These are phyloP conservation scores for Baccha elongata DNA, from an alignment of 2,888 invertebrate genomes.

Conservation along the genomic window DNA sequence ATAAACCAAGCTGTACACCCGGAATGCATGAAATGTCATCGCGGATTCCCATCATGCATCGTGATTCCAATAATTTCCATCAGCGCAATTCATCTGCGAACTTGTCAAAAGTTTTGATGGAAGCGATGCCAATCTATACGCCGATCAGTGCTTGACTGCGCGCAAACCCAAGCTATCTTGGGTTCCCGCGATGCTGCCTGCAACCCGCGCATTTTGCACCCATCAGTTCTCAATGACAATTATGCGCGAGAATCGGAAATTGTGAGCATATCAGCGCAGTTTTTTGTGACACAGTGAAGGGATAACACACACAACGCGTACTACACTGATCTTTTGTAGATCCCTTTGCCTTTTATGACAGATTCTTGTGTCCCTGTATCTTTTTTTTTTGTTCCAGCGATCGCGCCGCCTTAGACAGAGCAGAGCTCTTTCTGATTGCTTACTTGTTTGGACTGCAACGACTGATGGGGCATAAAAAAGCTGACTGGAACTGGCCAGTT, in stretches of 20 bases:
- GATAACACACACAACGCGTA: slow-evolving; percentile 64
- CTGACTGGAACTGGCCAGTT: slow-evolving; percentile 59
- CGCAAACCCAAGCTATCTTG: slow-evolving; percentile 18
- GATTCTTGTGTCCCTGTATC: slow-evolving; percentile 57
- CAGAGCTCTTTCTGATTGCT: slow-evolving; percentile 63
- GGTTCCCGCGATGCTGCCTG: slow-evolving; percentile 11
- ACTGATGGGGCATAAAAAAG: slow-evolving; percentile 27
- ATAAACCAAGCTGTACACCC: slow-evolving; percentile 60
- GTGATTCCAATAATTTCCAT: slow-evolving; percentile 74
- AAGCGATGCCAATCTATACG: slow-evolving; percentile 73
- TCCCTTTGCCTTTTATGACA: slow-evolving; percentile 73
- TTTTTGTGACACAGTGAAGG: slow-evolving; percentile 52
- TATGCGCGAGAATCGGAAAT: slow-evolving; percentile 72
- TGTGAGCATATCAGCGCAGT: slow-evolving; percentile 71
- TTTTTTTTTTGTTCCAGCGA: slow-evolving; percentile 19
- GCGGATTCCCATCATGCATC: slow-evolving; percentile 74
- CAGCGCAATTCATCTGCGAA: slow-evolving; percentile 73
- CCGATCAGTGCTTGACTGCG: slow-evolving; percentile 45
- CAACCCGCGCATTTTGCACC: slow-evolving; percentile 30
- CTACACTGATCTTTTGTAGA: slow-evolving; percentile 53
- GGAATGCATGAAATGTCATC: slow-evolving; percentile 74
- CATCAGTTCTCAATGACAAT: slow-evolving; percentile 67
- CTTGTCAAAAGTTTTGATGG: slow-evolving; percentile 74
- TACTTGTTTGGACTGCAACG: slow-evolving; percentile 48
- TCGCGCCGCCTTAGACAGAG: slow-evolving; percentile 50